A percentile compares a stretch with the other conserved stretches of the same genome.
phyloP scores from a whole-genome alignment of 2,888 invertebrate species.

The Hedya salicella region DNA sequence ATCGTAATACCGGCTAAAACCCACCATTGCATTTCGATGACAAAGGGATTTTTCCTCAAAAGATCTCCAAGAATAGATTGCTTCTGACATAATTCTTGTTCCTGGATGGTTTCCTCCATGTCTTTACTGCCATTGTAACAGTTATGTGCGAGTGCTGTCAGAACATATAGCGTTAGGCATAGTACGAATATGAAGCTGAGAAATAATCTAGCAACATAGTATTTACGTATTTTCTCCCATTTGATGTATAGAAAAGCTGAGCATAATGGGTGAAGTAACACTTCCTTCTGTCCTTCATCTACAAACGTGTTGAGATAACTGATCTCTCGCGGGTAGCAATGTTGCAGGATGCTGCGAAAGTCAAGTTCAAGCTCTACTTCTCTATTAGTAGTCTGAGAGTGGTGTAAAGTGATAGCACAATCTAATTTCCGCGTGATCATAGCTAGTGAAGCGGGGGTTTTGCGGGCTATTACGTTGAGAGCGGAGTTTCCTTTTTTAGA shows the following conservation, averaged over 20 bases:
- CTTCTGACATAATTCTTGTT: constrained; percentile 90
- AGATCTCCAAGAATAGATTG: constrained; percentile 91
- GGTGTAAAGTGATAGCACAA: constrained; percentile 91
- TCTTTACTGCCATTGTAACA: constrained; percentile 93
- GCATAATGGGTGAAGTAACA: constrained; percentile 93
- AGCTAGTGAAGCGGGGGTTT: constrained; percentile 93
- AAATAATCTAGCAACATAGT: constrained; percentile 91
- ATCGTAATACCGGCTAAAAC: constrained; percentile 91
- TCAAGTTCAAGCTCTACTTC: constrained; percentile 93
- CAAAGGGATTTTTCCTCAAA: constrained; percentile 89
- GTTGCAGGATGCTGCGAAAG: constrained; percentile 92
- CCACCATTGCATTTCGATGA: constrained; percentile 94
- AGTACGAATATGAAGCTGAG: constrained; percentile 92
- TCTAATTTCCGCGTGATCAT: constrained; percentile 93
- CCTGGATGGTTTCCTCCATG: constrained; percentile 89
- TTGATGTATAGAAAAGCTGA: constrained; percentile 95
- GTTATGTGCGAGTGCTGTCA: constrained; percentile 93
- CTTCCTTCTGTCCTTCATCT: constrained; percentile 95
- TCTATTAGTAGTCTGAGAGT: constrained; percentile 91
- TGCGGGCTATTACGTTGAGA: constrained; percentile 92
- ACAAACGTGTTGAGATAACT: constrained; percentile 94
- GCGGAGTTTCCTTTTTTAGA: constrained; percentile 95
- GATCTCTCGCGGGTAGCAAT: constrained; percentile 93
- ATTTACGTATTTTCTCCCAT: constrained; percentile 96
- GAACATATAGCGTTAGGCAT: constrained; percentile 91